phyloP scores from a whole-genome alignment of 2,797 vertebrate genomes.

The Apogon talboti region DNA sequence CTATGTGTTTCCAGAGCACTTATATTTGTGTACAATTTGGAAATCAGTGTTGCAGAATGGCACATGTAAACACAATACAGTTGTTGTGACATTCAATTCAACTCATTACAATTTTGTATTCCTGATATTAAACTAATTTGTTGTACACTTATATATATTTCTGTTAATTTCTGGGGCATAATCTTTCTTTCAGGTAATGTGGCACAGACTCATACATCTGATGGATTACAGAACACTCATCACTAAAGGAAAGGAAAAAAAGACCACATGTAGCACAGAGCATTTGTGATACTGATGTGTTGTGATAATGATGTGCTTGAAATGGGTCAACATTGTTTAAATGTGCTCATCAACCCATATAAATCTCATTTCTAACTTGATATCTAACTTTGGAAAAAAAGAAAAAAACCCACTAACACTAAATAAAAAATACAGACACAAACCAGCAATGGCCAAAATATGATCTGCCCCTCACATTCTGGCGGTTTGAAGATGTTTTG shows the following conservation, averaged over 20 bases:
- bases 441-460: slow-evolving; percentile 73
- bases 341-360: slow-evolving; percentile 83
- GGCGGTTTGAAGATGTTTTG: slow-evolving; percentile 68
- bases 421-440: slow-evolving; percentile 74
- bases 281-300: slow-evolving; percentile 44
- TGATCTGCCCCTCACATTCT: slow-evolving; percentile 75
- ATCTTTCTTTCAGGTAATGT: slow-evolving; percentile 14
- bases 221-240: slow-evolving; percentile 54
- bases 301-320: slow-evolving; percentile 42
- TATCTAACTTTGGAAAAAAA: slow-evolving; percentile 55
- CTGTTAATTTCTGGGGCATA: slow-evolving; percentile 11
- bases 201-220: slow-evolving; percentile 43
- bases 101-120: slow-evolving; percentile 26
- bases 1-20: background rate
- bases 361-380: slow-evolving; percentile 65
- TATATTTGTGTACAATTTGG: slow-evolving; percentile 12
- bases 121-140: slow-evolving; percentile 4
- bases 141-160: slow-evolving; percentile 22
- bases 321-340: slow-evolving; percentile 56
- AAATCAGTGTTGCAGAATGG: slow-evolving; percentile 6
- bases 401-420: slow-evolving; percentile 55
- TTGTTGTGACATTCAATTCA: slow-evolving; percentile 25
- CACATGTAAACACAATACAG: slow-evolving; percentile 23
- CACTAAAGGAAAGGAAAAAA: slow-evolving; percentile 37
- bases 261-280: slow-evolving; percentile 38